Evolutionary conservation across 2,888 invertebrate genomes (phyloP).

Genomic region (Ochropleura leucogaster): DNA sequence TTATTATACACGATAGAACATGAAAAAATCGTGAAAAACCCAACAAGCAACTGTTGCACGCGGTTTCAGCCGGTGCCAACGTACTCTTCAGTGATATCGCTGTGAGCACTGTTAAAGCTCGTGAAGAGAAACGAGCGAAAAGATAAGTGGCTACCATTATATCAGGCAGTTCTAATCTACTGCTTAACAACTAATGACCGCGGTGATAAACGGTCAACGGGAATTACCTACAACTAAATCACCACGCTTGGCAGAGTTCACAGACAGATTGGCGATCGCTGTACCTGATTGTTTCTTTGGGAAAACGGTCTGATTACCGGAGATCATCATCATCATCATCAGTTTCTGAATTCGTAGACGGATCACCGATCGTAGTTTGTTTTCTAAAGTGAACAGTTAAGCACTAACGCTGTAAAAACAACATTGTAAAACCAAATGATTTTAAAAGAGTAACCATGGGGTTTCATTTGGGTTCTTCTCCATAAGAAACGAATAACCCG

Average conservation of each 20-base stretch:
- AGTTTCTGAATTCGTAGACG: neutral
- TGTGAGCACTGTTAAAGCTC: neutral
- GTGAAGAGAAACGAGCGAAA: constrained; percentile 2
- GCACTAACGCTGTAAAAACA: too few species aligned
- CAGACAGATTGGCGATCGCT: constrained; percentile 17
- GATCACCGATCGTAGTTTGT: neutral
- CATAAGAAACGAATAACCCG: too few species aligned
- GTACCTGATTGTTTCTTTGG: neutral
- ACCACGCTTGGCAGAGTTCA: constrained; percentile 21
- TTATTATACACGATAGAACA: constrained; percentile 20
- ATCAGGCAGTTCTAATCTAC: constrained; percentile 28
- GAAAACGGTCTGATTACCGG: neutral
- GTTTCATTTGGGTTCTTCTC: too few species aligned
- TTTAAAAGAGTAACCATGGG: too few species aligned
- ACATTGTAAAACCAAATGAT: too few species aligned
- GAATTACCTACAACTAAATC: constrained; percentile 14
- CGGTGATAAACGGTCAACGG: constrained; percentile 11
- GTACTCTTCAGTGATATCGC: constrained; percentile 34
- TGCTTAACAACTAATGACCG: neutral
- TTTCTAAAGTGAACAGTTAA: too few species aligned
- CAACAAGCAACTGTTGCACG: constrained; percentile 43
- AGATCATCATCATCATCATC: too few species aligned
- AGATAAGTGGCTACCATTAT: constrained; percentile 25
- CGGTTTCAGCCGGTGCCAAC: constrained; percentile 4
- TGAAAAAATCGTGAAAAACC: constrained; percentile 31